phyloP scores from a whole-genome alignment of 2,113 vertebrate genomes.

The Pardalotus punctatus region DNA sequence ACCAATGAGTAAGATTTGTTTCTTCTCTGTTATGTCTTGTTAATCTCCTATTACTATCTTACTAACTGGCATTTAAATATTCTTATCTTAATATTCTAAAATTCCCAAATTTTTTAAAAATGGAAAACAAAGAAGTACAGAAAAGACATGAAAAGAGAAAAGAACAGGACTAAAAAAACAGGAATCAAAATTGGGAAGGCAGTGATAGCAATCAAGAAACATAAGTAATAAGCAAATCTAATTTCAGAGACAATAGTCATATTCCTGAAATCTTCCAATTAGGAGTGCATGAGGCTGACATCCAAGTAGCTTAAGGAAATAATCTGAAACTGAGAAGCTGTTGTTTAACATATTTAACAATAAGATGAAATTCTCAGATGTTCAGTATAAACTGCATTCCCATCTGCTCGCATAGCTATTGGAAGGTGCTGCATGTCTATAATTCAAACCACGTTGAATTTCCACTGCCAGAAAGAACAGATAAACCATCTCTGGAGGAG shows the following conservation, averaged over 20 bases:
- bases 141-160: neutral
- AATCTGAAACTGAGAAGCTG: neutral
- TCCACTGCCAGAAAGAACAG: neutral
- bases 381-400: neutral
- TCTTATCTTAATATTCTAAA: neutral
- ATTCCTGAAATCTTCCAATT: neutral
- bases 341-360: neutral
- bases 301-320: neutral
- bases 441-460: neutral
- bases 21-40: neutral
- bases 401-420: neutral
- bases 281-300: neutral
- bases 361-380: neutral
- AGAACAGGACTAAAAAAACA: neutral
- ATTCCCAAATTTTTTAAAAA: neutral
- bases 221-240: neutral
- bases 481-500: neutral
- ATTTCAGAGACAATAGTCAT: neutral
- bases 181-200: neutral
- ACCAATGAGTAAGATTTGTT: neutral
- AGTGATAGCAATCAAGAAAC: neutral
- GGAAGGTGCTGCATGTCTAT: neutral
- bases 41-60: neutral
- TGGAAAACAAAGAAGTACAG: neutral
- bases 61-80: neutral